Conservation (phyloP, 2,888 invertebrate genomes). For the Smittia sp. region DNA sequence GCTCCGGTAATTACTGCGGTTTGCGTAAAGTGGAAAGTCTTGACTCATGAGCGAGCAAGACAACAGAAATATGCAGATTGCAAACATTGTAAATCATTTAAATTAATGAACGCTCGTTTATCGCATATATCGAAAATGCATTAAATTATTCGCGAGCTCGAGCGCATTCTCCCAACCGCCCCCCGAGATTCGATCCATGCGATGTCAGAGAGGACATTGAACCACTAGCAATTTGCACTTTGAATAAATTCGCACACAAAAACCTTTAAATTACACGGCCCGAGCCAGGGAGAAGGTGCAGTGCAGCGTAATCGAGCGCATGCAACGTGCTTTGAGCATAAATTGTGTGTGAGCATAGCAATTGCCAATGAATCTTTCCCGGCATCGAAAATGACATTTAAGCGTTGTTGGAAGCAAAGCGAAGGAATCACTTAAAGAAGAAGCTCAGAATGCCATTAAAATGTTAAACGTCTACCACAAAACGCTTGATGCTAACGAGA, state of each 20-base stretch:
- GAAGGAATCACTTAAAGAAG: constrained; percentile 17
- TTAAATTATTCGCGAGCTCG: not conserved
- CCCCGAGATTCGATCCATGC: constrained; percentile 3
- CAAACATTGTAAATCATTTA: constrained; percentile 12
- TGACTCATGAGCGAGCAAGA: not conserved
- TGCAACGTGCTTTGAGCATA: not conserved
- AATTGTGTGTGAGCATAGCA: constrained; percentile 22
- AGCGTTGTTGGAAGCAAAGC: constrained; percentile 9
- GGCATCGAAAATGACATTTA: constrained; percentile 31
- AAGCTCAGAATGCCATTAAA: constrained; percentile 20
- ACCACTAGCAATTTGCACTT: constrained; percentile 8
- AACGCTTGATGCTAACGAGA: constrained; percentile 13
- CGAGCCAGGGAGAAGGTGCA: not conserved
- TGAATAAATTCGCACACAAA: constrained; percentile 25
- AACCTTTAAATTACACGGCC: constrained; percentile 5
- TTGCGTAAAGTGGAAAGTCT: not conserved
- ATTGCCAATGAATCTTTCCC: constrained; percentile 14
- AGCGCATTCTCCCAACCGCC: not conserved
- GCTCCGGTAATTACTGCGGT: not conserved
- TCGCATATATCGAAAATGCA: not conserved
- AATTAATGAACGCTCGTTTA: constrained; percentile 8
- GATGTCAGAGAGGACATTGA: not conserved
- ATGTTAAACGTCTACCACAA: constrained; percentile 7
- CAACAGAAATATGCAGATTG: constrained; percentile 3
- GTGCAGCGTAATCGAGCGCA: not conserved